A percentile compares a stretch with the other conserved stretches of the same genome.
Conservation (phyloP, 2,113 vertebrate species). For the Dermatemys mawii region DNA sequence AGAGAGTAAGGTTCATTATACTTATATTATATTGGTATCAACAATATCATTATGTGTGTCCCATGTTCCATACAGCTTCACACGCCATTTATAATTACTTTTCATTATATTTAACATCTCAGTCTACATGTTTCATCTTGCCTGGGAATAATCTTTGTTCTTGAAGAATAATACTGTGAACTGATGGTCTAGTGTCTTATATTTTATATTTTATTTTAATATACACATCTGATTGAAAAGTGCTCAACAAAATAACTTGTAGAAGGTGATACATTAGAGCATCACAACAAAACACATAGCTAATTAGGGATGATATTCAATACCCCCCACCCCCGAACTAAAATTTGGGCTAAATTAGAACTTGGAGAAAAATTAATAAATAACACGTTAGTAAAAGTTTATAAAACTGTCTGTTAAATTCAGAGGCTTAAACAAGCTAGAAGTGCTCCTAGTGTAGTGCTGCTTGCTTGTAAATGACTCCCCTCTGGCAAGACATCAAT, state of each 20-base stretch:
- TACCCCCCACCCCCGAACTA: not conserved
- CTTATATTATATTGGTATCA: too few relatives aligned
- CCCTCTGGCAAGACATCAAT: slow-evolving; percentile 59
- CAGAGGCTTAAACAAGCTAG: slow-evolving; percentile 3
- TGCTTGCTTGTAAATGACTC: slow-evolving; percentile 30
- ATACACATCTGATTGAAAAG: not conserved
- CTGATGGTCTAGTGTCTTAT: not conserved
- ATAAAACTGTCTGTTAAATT: not conserved
- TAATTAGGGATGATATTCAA: not conserved
- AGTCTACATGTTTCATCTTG: slow-evolving; percentile 7
- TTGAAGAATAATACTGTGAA: slow-evolving; percentile 10
- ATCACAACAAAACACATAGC: not conserved
- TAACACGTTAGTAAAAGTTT: slow-evolving; percentile 14
- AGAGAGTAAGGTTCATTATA: too few relatives aligned
- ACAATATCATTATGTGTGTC: too few relatives aligned
- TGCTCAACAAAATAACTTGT: not conserved
- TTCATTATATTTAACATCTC: slow-evolving; percentile 25
- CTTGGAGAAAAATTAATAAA: not conserved
- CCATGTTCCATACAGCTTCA: too few relatives aligned
- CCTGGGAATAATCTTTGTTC: slow-evolving; percentile 4
- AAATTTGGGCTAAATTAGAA: not conserved
- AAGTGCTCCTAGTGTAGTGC: slow-evolving; percentile 5
- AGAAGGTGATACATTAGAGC: not conserved
- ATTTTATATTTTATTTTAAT: too few relatives aligned
- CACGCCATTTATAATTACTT: not conserved